These are phyloP conservation scores for Kryphioiulus occultus DNA, from an alignment of 2,888 invertebrate genomes.

Conservation along the genomic window DNA sequence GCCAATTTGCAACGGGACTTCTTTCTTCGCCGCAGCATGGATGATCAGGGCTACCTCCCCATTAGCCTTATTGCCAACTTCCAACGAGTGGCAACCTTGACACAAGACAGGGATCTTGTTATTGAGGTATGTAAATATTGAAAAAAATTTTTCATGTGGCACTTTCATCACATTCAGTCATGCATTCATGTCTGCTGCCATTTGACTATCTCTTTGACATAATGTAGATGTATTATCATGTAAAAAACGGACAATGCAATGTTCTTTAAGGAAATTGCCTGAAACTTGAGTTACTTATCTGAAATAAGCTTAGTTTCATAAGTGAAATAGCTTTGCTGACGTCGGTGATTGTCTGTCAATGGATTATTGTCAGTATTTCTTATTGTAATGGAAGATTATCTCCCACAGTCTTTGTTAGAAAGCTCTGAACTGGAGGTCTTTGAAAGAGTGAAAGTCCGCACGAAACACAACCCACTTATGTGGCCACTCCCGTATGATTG, in stretches of 20 bases:
- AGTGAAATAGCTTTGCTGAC: no score
- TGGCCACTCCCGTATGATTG: slow-evolving; percentile 74
- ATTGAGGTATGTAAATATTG: slow-evolving; percentile 68
- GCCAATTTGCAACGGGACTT: slow-evolving; percentile 95
- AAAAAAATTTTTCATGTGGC: background rate
- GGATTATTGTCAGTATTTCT: no score
- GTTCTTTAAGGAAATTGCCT: no score
- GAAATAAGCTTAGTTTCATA: no score
- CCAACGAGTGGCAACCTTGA: slow-evolving; percentile 88
- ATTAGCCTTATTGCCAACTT: slow-evolving; percentile 94
- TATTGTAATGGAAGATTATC: background rate
- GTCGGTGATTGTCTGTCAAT: no score
- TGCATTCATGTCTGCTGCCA: no score
- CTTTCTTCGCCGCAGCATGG: slow-evolving; percentile 97
- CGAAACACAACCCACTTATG: slow-evolving; percentile 77
- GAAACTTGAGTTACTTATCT: no score
- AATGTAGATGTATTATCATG: no score
- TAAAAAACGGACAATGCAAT: no score
- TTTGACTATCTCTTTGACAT: no score
- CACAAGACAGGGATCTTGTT: slow-evolving; percentile 82
- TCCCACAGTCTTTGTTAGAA: slow-evolving; percentile 69
- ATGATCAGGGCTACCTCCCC: slow-evolving; percentile 89
- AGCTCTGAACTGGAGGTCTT: slow-evolving; percentile 84
- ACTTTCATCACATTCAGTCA: background rate
- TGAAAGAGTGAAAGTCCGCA: slow-evolving; percentile 79